Evolutionary conservation across 2,888 invertebrate genomes (phyloP).

Genomic region (Lycocerus yunnanus): DNA sequence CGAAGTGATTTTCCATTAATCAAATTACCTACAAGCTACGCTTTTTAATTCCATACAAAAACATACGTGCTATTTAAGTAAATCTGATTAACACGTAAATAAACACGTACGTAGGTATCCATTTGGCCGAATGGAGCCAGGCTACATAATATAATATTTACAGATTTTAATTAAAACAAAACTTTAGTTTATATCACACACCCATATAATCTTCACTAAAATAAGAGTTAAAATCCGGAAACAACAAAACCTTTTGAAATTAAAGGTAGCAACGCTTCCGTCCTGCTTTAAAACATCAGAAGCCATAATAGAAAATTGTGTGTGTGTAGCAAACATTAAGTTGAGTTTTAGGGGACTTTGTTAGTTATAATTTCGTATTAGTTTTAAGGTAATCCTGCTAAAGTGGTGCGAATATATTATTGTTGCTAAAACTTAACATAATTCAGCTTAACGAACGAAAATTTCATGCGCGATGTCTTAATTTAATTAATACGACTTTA

Average conservation of each 20-base stretch:
- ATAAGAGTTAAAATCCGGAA: not conserved
- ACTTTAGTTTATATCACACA: not conserved
- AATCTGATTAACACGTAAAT: not conserved
- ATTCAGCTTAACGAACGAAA: constrained; percentile 36
- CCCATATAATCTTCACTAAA: not conserved
- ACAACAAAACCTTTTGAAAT: not conserved
- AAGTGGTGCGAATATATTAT: constrained; percentile 41
- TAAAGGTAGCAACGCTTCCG: not conserved
- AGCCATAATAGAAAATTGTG: constrained; percentile 3
- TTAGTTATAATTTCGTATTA: constrained; percentile 43
- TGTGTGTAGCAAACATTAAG: constrained; percentile 9
- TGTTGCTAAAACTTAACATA: constrained; percentile 35
- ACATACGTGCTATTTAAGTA: not conserved
- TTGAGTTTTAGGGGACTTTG: constrained; percentile 9
- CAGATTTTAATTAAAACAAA: not conserved
- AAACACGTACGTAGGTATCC: not conserved
- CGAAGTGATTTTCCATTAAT: not conserved
- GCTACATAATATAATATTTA: not conserved
- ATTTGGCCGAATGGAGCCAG: not conserved
- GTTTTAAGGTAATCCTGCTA: constrained; percentile 41
- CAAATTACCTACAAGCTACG: not conserved
- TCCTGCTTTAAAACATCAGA: constrained; percentile 1
- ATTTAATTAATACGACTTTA: constrained; percentile 14
- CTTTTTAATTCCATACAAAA: not conserved
- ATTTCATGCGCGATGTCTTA: constrained; percentile 12